Evolutionary conservation across 1,140 invertebrate species (phyloP), one percentile per base, ranked within the genome.

Genomic region (Acromyrmex charruanus): DNA sequence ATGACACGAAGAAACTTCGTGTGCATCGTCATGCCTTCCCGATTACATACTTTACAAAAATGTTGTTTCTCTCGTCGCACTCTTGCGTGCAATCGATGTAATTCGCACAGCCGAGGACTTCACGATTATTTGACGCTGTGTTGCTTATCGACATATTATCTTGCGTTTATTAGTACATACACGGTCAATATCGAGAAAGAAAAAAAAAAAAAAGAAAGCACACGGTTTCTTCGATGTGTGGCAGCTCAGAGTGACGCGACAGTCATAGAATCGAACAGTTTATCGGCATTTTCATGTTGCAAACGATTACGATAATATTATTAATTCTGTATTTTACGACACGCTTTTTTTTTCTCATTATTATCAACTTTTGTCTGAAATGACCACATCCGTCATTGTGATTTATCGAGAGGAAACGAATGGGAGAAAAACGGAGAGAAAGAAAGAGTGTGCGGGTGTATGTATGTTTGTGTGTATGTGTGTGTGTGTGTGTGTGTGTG

Each of bases 361-460:
- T 80, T 66, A 55, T 18, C 21, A 87, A 80, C 65, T 87, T 88
- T 92, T 53, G 65, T 51, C 25, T 77, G 85, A 87, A 88, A 74
- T 77, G 71, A 90, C 71, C 88, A 89, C 90, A 89, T 93, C 88
- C 87, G 85, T 90, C 68, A 91, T 90, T 91, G 90, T 93, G 91
- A 93, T 93, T 93, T 88, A 93, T 89, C 86, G 87, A 71, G 74
- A 85, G 87, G 72, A 90, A 90, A 81, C 84, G 63, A 85, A 77
- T 79, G 90, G 81, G 74, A 79, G 59, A 85, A 25, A 66, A 49
- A 89, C 31, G 39, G 63, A 85, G 71, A 72, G 39, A 53, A 16
- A 69, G 66, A 74, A 59, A 74, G 55, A 86, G 61, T 21, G 39
- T 69, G 25, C 58, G 66, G 63, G 49, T 4, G 28, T 31, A 7